Evolutionary conservation across 2,113 vertebrate species (phyloP), one percentile per base, ranked within the genome.

Genomic region (Pituophis catenifer): DNA sequence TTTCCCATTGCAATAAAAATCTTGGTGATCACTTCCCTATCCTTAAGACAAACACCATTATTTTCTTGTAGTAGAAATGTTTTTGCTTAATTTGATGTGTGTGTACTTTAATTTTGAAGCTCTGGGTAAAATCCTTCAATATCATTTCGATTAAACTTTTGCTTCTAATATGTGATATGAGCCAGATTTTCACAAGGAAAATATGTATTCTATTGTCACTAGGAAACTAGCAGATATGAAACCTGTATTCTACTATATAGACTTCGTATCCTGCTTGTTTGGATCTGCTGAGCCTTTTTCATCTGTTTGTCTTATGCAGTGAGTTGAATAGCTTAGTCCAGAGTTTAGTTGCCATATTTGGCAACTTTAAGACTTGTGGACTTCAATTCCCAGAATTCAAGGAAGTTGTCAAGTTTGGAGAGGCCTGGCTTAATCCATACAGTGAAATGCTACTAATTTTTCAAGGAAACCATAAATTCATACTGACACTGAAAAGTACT

Each of bases 381-480:
- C 24, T 62, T 62, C 24, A 62, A 10, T 8, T 62, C 24, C 24
- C 8, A 62, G 59, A 62, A 26, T 62, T 26, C 7, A n/a, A 90
- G 57, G 33, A 55, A 57, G 55, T 57, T 57, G 55, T 7, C 19
- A 57, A 57, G 19, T 57, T 21, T 57, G 19, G 17, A 57, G 55
- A 57, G 17, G 17, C 55, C 55, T 57, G 55, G 33, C 59, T 48
- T 3, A 12, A 15, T 38, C 33, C 65, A n/a, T n/a, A 13, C 29
- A 70, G 29, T 89, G 33, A 23, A 44, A 24, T 59, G 12, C 33
- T 21, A 48, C 38, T 13, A 48, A 52, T 9, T 53, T 86, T 90
- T 59, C 59, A n/a, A 52, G 21, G 57, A 29, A 92, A n/a, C 53
- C 50, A 55, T 55, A 89, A 87, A 93, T 86, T 93, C 55, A 93